Evolutionary conservation across 1,140 invertebrate genomes (phyloP), one percentile per base, ranked within the genome.

Genomic region (Drosophila jambulina): DNA sequence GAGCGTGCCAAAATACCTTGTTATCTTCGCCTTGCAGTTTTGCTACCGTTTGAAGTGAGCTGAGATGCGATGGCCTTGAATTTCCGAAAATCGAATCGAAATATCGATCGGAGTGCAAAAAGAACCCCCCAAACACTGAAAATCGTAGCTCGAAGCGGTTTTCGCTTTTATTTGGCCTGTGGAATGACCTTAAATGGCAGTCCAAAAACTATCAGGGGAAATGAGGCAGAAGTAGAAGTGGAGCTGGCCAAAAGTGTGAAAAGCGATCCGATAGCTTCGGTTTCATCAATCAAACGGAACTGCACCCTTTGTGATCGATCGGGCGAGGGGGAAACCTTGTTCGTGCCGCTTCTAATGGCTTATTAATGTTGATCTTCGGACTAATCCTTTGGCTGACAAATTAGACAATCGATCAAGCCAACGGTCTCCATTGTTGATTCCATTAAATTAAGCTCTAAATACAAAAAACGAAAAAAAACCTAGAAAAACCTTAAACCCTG

Each of bases 391-490:
- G 32, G 54, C 82, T 90, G 85, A 88, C 85, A 88, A 88, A 90
- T 88, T 82, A 82, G 74, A 75, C 67, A 79, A 88, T 85, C 83
- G 85, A 82, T 78, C 85, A 86, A 77, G n/a, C 75, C 63, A 77
- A 82, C 70, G 53, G 64, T 60, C 71, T 75, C 78, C 57, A 75
- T 64, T 77, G 65, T 81, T 62, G 69, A 75, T 82, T 69, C 78
- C 62, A 75, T 70, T 77, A 69, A 76, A 83, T 79, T 70, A 59
- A 62, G 63, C 75, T 46, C 54, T 57, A 61, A 60, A 53, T 57
- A 42, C 64, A 48, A 38, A 42, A 48, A 43, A 1, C 2, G 0
- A n/a, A n/a, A n/a, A 48, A 60, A 60, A 23, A 45, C 4, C 19
- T 23, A 45, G 19, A 48, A 67, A 61, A 67, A 58, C 63, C 27